Percentiles rank a stretch among this genome's conserved stretches.
These are phyloP conservation scores for Aramus guarauna DNA, from an alignment of 2,113 vertebrate genomes.

Conservation along the genomic window DNA sequence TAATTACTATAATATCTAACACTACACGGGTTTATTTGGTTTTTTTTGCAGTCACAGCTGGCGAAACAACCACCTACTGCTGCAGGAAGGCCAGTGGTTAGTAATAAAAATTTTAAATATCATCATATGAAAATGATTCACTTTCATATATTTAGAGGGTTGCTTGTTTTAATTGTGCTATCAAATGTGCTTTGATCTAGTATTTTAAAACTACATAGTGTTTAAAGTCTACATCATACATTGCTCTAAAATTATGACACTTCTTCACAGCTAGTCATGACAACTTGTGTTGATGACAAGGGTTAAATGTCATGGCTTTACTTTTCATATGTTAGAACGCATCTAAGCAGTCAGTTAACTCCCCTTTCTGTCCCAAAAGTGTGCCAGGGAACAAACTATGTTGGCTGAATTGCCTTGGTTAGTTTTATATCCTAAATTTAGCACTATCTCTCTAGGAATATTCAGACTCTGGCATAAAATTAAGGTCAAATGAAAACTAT, in stretches of 20 bases:
- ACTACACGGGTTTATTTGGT: background rate
- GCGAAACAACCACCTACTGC: constrained; percentile 91
- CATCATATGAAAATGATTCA: background rate
- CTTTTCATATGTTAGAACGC: background rate
- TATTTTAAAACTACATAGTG: background rate
- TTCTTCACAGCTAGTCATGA: background rate
- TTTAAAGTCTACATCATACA: background rate
- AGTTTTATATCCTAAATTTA: background rate
- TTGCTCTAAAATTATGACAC: background rate
- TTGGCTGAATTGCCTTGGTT: background rate
- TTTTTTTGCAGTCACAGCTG: constrained; percentile 85
- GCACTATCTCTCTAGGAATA: background rate
- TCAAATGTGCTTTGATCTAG: background rate
- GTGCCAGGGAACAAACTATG: background rate
- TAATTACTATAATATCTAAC: background rate
- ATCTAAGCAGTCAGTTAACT: background rate
- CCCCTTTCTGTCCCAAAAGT: background rate
- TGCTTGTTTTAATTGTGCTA: background rate
- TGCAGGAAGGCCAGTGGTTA: constrained; percentile 94
- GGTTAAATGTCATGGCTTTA: background rate
- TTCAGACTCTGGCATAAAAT: background rate
- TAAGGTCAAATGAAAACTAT: background rate
- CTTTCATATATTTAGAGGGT: background rate
- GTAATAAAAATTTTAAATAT: constrained; percentile 53
- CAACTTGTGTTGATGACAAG: background rate